phyloP scores from a whole-genome alignment of 2,113 vertebrate genomes.

The Carollia perspicillata region DNA sequence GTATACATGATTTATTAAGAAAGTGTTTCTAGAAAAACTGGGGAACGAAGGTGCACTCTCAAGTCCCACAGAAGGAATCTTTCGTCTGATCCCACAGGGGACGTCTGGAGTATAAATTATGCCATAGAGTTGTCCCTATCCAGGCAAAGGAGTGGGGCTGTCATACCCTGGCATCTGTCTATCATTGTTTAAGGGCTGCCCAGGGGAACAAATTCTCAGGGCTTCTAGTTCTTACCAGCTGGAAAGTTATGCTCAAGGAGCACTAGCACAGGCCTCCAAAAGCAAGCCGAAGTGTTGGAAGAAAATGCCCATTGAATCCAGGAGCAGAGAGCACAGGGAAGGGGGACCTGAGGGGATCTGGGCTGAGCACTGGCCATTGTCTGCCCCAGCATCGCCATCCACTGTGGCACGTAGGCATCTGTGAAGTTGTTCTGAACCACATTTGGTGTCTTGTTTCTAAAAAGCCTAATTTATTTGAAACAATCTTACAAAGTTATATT shows the following conservation, averaged over 20 bases:
- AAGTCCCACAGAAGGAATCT: background rate
- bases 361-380: background rate
- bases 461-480: slow-evolving; percentile 21
- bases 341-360: background rate
- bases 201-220: background rate
- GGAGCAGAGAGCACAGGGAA: background rate
- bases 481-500: background rate
- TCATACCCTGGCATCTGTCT: background rate
- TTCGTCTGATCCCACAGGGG: background rate
- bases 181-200: background rate
- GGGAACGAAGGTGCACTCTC: background rate
- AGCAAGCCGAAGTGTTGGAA: background rate
- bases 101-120: background rate
- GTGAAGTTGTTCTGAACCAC: background rate
- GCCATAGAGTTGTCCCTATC: background rate
- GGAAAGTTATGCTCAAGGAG: background rate
- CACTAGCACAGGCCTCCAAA: background rate
- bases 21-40: background rate
- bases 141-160: background rate
- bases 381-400: background rate
- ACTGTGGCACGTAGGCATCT: background rate
- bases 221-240: background rate
- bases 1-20: background rate
- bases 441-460: background rate
- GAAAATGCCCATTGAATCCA: background rate